A percentile compares a stretch with the other conserved stretches of the same genome.
phyloP scores from a whole-genome alignment of 30 jellyfish, hydroid and myxozoan genomes.

The Sanderia malayensis region DNA sequence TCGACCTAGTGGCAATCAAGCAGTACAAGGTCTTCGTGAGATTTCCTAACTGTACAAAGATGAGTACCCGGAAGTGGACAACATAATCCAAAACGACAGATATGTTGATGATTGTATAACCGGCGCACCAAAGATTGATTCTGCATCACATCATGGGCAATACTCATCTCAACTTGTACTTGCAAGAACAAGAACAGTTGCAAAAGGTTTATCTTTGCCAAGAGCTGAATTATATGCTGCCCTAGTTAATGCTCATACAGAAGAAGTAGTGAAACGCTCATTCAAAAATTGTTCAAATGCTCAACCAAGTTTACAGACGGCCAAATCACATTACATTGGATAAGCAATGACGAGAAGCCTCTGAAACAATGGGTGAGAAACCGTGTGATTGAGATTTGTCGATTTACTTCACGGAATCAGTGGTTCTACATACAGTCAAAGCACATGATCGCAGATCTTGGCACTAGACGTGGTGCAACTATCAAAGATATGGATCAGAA shows the following conservation, averaged over 20 bases:
- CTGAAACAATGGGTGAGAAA: slow-evolving; percentile 32
- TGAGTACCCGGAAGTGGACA: slow-evolving; percentile 27
- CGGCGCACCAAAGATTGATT: slow-evolving; percentile 6
- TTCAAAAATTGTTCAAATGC: neutral
- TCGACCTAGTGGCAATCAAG: slow-evolving; percentile 31
- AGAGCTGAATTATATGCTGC: slow-evolving; percentile 6
- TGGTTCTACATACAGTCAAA: slow-evolving; percentile 14
- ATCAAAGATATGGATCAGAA: neutral
- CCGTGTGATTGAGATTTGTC: slow-evolving; percentile 29
- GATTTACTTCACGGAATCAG: slow-evolving; percentile 11
- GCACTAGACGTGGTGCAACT: slow-evolving; percentile 30
- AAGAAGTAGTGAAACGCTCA: slow-evolving; percentile 31
- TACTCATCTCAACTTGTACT: slow-evolving; percentile 5
- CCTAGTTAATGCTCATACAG: slow-evolving; percentile 33
- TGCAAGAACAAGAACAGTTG: slow-evolving; percentile 20
- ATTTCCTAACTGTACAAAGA: slow-evolving; percentile 2
- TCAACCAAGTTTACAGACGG: slow-evolving; percentile 17
- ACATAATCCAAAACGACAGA: neutral
- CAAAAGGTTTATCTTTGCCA: slow-evolving; percentile 12
- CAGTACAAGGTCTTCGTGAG: slow-evolving; percentile 4
- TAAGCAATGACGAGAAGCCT: slow-evolving; percentile 15
- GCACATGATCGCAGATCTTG: slow-evolving; percentile 36
- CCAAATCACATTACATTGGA: slow-evolving; percentile 40
- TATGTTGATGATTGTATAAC: slow-evolving; percentile 35
- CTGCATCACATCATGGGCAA: neutral